Percentiles rank a stretch among this genome's conserved stretches.
These are phyloP conservation scores for Pampus argenteus DNA, from an alignment of 2,797 vertebrate genomes.

Conservation along the genomic window DNA sequence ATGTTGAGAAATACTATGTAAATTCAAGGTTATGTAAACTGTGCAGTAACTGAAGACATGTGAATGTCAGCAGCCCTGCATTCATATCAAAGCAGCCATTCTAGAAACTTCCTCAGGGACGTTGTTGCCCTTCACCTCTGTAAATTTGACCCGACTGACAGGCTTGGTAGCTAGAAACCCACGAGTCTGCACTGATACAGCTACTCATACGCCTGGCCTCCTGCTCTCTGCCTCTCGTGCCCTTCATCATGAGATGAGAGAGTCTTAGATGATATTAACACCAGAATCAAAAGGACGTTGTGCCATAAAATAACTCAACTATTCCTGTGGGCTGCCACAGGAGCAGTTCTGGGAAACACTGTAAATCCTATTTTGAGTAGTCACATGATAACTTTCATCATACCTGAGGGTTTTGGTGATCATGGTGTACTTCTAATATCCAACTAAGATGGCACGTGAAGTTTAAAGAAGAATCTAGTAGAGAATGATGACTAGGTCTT, in stretches of 20 bases:
- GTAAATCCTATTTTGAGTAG: conserved; percentile 10
- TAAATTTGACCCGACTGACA: conserved; percentile 61
- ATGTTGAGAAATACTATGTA: conserved; percentile 20
- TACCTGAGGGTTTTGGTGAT: not conserved
- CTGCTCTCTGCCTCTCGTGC: conserved; percentile 17
- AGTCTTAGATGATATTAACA: conserved; percentile 7
- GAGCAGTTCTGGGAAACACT: not conserved
- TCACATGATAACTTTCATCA: not conserved
- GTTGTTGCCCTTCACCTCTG: conserved; percentile 60
- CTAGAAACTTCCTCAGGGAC: conserved; percentile 66
- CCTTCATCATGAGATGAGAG: conserved; percentile 8
- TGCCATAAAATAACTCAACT: conserved; percentile 2
- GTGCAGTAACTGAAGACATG: conserved; percentile 64
- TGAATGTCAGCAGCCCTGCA: conserved; percentile 60
- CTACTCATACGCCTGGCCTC: conserved; percentile 4
- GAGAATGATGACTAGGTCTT: not conserved
- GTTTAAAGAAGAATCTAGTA: not conserved
- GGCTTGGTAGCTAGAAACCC: conserved; percentile 45
- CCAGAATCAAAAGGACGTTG: not conserved
- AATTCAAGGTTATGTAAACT: conserved; percentile 64
- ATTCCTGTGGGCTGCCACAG: not conserved
- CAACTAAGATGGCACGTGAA: not conserved
- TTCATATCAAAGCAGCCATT: conserved; percentile 63
- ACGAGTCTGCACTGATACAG: conserved; percentile 28
- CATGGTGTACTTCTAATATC: not conserved